Conservation (phyloP, 1,140 invertebrate genomes). For the Adoxophyes honmai region DNA sequence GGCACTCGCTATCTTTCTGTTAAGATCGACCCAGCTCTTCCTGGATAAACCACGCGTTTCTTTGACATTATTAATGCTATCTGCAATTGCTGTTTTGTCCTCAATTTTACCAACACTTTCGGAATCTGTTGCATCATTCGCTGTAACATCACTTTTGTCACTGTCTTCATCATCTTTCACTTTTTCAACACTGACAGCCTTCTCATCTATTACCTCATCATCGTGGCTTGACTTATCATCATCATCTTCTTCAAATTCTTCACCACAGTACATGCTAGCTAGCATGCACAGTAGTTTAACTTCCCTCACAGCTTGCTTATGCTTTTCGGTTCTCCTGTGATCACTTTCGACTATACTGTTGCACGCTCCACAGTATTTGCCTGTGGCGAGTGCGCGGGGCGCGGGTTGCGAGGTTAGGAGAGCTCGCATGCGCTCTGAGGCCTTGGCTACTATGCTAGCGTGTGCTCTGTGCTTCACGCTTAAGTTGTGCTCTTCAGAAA, state of each 20-base stretch:
- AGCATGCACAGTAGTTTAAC: neutral
- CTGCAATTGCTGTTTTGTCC: too few species aligned
- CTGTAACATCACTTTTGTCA: neutral
- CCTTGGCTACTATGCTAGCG: neutral
- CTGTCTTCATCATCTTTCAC: neutral
- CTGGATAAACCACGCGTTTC: too few species aligned
- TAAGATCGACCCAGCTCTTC: too few species aligned
- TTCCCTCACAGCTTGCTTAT: neutral
- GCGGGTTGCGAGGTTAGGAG: neutral
- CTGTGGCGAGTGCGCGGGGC: neutral
- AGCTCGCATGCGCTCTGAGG: neutral
- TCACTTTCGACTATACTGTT: neutral
- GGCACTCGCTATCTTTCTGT: too few species aligned
- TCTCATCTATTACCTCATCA: neutral
- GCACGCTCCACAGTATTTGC: neutral
- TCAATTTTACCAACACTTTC: too few species aligned
- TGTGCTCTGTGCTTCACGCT: conserved; percentile 3
- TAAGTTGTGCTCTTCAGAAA: neutral
- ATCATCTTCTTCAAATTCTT: neutral
- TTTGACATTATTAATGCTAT: too few species aligned
- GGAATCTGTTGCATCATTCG: too few species aligned
- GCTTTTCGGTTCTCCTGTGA: neutral
- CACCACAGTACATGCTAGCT: neutral
- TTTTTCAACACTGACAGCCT: neutral
- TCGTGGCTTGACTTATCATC: neutral